Base-by-base conservation (phyloP, 2,888 invertebrate genomes). In the Syrphus vitripennis region DNA sequence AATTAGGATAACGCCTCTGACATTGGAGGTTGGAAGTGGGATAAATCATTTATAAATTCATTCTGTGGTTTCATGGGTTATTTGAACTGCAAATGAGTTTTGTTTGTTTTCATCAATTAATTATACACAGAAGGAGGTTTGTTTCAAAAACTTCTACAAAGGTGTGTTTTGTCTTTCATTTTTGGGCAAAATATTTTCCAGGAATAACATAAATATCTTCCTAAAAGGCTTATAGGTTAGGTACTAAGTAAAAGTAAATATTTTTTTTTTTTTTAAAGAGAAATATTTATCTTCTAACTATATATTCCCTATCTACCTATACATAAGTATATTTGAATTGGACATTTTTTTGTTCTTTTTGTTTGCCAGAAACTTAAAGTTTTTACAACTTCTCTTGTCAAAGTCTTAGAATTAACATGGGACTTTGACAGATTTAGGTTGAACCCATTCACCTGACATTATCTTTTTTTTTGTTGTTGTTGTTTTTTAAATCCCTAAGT, bases 1-100 rank as follows among this genome's bases (percentile, higher is more conserved):
- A 86, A 86, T 86, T 86, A 86, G 86, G 86, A 86, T 82, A 86
- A 86, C 86, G 86, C 74, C 81, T 86, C 82, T 81, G 86, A 86
- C 86, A 71, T 70, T 50, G 65, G 16, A 78, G 74, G 72, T 74
- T 74, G 81, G 61, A 59, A 69, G 53, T 75, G 57, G 84, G 72
- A 72, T 81, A 81, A 86, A 86, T 86, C 82, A 86, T 86, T 86
- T 82, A 86, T 74, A 82, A 82, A 81, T 86, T 78, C 82, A 74
- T 82, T 77, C 74, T 78, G 70, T 77, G 86, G 77, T 86, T 86
- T 86, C 82, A 86, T 82, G 86, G 86, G 65, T 65, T 86, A 86
- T 86, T 86, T 82, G 82, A 77, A 69, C 82, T 59, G 77, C 77
- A 82, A 86, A 82, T 77, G 82, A 82, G 76, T 76, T 84, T 81